Base-by-base conservation (phyloP, 64 coral and sea anemone genomes). In the Pocillopora damicornis region DNA sequence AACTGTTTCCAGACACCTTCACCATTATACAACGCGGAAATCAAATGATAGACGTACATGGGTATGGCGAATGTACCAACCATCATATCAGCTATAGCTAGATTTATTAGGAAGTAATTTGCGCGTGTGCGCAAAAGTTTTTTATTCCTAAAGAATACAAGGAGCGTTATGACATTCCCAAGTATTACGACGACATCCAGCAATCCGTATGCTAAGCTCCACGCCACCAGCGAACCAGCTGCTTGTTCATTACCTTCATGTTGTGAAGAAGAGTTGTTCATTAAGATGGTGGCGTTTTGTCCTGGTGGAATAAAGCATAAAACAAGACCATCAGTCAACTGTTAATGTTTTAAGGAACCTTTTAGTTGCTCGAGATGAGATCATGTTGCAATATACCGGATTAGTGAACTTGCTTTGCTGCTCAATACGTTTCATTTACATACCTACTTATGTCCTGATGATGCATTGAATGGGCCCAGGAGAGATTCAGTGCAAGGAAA, bases 21-120 rank as follows among this genome's bases (percentile, higher is more conserved):
- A 5, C 94, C 94, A 18, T 87, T 84, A 11, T 77, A 66, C 87
- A 87, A 86, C 1, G 69, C 59, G 7, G 84, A 45, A 34, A 71
- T 71, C 30, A 96, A 36, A 64, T 90, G 75, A 61, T 96, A 96
- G 3, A 91, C 77, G 35, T 89, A 96, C 82, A 93, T 87, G 0
- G 94, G 94, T 15, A 93, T 88, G 13, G 94, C 94, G 18, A 93
- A 90, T 3, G 76, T 83, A 17, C 94, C 94, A 57, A 96, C 94
- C 20, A 96, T 22, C 6, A 96, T 88, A 57, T 96, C 94, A 37
- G 94, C 94, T 37, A 93, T 22, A 23, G 94, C 94, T 7, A 96
- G 87, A 59, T 96, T 96, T 30, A 96, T 91, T 61, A 96, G 77
- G 75, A 96, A 96, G 18, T 90, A 90, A 62, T 96, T 96, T 20